Base-by-base conservation (phyloP, 2,888 invertebrate species). In the Epinotia bilunana region DNA sequence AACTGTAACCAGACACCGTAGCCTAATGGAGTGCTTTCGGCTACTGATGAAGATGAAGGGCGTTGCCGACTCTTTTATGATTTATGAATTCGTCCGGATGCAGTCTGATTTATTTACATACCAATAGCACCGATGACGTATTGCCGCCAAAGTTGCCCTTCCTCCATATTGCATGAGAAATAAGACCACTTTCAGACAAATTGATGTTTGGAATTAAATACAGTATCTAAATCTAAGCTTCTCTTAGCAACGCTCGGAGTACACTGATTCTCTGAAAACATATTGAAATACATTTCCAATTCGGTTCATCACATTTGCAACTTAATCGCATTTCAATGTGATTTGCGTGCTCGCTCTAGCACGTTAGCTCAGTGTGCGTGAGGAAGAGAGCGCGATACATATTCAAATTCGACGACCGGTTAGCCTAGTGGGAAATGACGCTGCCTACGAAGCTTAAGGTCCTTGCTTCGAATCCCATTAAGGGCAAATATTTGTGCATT, bases 71-170 rank as follows among this genome's bases (percentile, higher is more conserved):
- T 13, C 12, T 46, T 13, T 46, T 13, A 9, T 39, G 39, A 9
- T 39, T 39, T 39, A 39, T 39, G 9, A 39, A 39, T 39, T 39
- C 39, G 39, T 39, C 4, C 0, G 2, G 9, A 39, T 39, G 9
- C 39, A 39, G 39, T 39, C 0, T 33, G 33, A 7, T 20, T 23
- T 65, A n/a, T 20, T 12, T 53, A 65, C 65, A n/a, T 53, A 65
- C 65, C 65, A 28, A 65, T 65, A 65, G 65, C 65, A 0, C 28
- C 65, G 28, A 65, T 65, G 12, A 65, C 28, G 18, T 65, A 65
- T n/a, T 65, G 65, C 3, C 53, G 65, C 53, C 53, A 65, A 9
- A 53, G 1, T 33, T 28, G 65, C 11, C 65, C 65, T 12, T 49
- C 28, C 53, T n/a, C 53, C 65, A 65, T 64, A 5, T 65, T 53